Evolutionary conservation across 2,888 invertebrate species (phyloP), one percentile per base, ranked within the genome.

Genomic region (Drosophila pseudotalamancana): DNA sequence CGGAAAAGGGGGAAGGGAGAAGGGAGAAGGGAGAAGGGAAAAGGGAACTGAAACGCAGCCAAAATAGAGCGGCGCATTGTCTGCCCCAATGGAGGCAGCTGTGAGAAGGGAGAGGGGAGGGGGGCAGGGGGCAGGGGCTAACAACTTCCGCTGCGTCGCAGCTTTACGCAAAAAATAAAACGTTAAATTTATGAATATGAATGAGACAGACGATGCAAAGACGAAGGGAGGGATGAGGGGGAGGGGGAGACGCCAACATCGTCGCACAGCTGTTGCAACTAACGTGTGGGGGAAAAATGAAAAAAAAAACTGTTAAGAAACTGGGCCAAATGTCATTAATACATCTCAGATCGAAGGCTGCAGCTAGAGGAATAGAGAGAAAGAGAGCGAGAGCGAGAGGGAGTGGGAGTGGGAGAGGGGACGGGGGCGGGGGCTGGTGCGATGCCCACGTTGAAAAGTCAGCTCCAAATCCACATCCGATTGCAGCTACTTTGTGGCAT

Each of bases 241-340:
- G 18, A 48, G 35, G 34, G 19, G 37, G 14, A 37, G 64, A 46
- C 64, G 59, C 37, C 69, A 61, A 48, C 61, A 42, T 56, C 32
- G 42, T 29, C 12, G 55, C 70, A 74, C 72, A 74, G 72, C 74
- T 73, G 72, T 69, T 60, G 19, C 45, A 56, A 68, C 63, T 64
- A 49, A 69, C 51, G 56, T 55, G 29, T 50, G 37, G 37, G 43
- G 43, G 43, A 9, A 12, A 29, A 29, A 43, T 29, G 42, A 18
- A 21, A 29, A 42, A 23, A 23, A 70, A 61, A 72, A 62, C 46
- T 54, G 60, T 71, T 46, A 64, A 56, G 55, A 83, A 86, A 83
- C 81, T 83, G 63, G 83, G 87, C 74, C 83, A 83, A 83, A 84
- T 83, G 86, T 84, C 83, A 83, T 84, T 86, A 86, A 83, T 82